Evolutionary conservation across 2,797 vertebrate genomes (phyloP).

Genomic region (Scolopax rusticola): DNA sequence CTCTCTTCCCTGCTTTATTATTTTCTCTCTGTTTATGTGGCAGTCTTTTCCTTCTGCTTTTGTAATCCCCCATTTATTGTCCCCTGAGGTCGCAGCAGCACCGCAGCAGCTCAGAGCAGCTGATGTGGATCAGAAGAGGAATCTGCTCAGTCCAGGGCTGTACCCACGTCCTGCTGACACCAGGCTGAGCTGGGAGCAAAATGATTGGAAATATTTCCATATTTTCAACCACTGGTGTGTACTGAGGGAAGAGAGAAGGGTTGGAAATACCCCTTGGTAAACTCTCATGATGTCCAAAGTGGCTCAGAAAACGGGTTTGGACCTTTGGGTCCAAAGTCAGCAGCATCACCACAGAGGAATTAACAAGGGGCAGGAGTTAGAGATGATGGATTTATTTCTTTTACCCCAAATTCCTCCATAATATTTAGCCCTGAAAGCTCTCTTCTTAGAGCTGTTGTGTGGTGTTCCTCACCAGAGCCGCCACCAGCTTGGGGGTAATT

Average conservation of each 20-base stretch:
- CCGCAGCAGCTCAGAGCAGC: background rate
- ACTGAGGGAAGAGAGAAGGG: background rate
- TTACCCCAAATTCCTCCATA: background rate
- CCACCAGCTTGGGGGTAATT: fast-evolving
- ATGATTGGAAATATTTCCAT: background rate
- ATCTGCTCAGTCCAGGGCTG: background rate
- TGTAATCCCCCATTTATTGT: background rate
- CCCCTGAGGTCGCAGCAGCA: background rate
- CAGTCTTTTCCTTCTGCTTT: background rate
- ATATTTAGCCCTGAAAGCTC: background rate
- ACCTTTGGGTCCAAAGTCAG: background rate
- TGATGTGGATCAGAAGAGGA: background rate
- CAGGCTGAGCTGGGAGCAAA: background rate
- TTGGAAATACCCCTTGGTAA: background rate
- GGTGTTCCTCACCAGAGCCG: background rate
- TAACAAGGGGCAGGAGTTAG: too few relatives aligned
- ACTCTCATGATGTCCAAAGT: background rate
- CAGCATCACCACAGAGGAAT: background rate
- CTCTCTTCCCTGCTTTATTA: background rate
- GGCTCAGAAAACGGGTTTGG: background rate
- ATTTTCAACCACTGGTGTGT: background rate
- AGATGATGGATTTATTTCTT: background rate
- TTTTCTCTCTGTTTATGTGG: background rate
- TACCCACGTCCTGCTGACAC: background rate
- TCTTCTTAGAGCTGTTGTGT: fast-evolving